Base-by-base conservation (phyloP, 2,113 vertebrate species). In the Sinocyclocheilus maitianheensis region DNA sequence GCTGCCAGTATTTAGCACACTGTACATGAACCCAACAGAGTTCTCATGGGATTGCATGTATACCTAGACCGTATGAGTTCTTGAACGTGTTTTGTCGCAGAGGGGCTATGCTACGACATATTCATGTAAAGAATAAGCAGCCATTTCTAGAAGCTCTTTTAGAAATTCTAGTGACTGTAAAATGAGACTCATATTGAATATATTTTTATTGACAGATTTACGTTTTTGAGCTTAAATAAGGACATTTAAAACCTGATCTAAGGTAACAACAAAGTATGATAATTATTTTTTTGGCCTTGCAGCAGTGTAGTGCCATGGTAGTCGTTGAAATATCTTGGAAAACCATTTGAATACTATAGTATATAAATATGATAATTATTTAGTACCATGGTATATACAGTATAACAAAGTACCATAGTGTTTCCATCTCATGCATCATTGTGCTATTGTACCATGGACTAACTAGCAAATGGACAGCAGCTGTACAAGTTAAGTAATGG, bases 11-110 rank as follows among this genome's bases (percentile, higher is more conserved):
- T 79, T 84, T 69, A 65, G 34, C 48, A 30, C 48, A 71, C 74
- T 71, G 18, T 24, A 55, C 37, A 83, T 79, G 18, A 79, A 60
- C 53, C 53, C 30, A 60, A 40, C 7, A 58, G 53, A 60, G 53
- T 79, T 40, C 77, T 79, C 26, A 8, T n/a, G 48, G 30, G 53
- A 40, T 82, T 85, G 65, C 71, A 81, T 69, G 77, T 77, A 37
- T 80, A 85, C 84, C 48, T 81, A 71, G 78, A 63, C 6, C 48
- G 14, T 77, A 37, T n/a, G 46, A 71, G 43, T 46, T 46, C 9
- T 46, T 46, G 43, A 46, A 48, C 2, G 46, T 46, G 43, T 46
- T 46, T 46, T 46, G 43, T 46, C 10, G 43, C 43, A 46, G 9
- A 46, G 3, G 63, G 46, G 26, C n/a, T 55, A 14, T 67, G 81